These are phyloP conservation scores for Pachliopta kotzebuea DNA, from an alignment of 2,888 invertebrate genomes.

Conservation along the genomic window DNA sequence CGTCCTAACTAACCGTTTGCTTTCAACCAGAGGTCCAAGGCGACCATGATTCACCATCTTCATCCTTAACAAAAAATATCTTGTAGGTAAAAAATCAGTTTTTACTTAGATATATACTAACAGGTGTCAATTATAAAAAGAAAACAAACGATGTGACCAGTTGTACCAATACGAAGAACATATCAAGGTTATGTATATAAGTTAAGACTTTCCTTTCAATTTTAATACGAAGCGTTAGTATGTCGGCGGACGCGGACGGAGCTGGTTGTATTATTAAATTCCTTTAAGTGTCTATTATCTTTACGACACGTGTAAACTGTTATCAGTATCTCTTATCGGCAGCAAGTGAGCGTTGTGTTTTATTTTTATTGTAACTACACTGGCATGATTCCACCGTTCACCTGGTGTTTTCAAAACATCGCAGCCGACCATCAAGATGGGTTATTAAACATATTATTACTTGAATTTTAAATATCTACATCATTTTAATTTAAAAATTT, in stretches of 20 bases:
- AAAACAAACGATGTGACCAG: no score
- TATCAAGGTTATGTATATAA: neutral
- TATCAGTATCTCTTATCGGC: conserved; percentile 15
- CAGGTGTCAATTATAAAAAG: no score
- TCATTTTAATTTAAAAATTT: neutral
- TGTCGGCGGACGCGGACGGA: neutral
- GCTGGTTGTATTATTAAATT: neutral
- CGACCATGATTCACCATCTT: no score
- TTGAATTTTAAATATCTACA: neutral
- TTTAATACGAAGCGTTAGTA: neutral
- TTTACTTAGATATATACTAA: no score
- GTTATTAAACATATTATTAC: conserved; percentile 32
- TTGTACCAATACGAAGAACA: neutral
- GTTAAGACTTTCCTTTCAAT: neutral
- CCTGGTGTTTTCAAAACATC: conserved; percentile 57
- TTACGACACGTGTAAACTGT: conserved; percentile 5
- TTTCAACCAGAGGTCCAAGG: no score
- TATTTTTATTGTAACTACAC: conserved; percentile 32
- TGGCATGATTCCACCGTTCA: conserved; percentile 56
- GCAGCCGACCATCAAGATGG: conserved; percentile 51
- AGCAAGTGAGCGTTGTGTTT: neutral
- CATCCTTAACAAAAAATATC: no score
- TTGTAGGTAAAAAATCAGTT: no score
- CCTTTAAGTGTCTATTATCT: conserved; percentile 1
- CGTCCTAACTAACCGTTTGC: no score